Evolutionary conservation across 2,888 invertebrate genomes (phyloP).

Genomic region (Neoscelio sp.): DNA sequence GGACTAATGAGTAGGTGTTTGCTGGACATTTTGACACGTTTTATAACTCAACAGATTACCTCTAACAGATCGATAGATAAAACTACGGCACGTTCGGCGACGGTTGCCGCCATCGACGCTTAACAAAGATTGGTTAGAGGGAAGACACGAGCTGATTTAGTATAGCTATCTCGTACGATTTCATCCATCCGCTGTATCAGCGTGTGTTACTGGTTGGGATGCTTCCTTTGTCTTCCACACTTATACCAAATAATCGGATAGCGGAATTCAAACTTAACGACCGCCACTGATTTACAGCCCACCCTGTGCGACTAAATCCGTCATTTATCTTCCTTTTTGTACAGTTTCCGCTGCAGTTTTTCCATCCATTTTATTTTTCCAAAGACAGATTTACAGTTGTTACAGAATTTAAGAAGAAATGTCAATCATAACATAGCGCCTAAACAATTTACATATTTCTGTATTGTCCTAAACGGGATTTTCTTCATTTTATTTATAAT

Average conservation of each 20-base stretch:
- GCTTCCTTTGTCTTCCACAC: conserved; percentile 42
- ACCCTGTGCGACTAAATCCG: conserved; percentile 24
- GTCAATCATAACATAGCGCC: too few species aligned
- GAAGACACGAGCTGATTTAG: conserved; percentile 72
- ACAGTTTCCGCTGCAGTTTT: too few species aligned
- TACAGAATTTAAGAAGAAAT: too few species aligned
- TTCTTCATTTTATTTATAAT: too few species aligned
- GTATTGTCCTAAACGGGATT: too few species aligned
- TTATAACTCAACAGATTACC: conserved; percentile 82
- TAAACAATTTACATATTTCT: too few species aligned
- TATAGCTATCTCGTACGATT: conserved; percentile 72
- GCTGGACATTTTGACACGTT: conserved; percentile 82
- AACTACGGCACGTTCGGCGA: conserved; percentile 56
- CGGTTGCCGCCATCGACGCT: conserved; percentile 46
- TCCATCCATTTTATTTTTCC: too few species aligned
- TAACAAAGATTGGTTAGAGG: conserved; percentile 56
- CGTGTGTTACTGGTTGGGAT: not conserved
- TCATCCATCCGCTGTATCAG: conserved; percentile 67
- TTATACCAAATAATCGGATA: conserved; percentile 39
- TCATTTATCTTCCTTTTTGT: conserved; percentile 36
- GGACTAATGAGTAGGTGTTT: conserved; percentile 82
- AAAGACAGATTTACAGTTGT: too few species aligned
- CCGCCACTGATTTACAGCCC: conserved; percentile 76
- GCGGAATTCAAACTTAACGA: conserved; percentile 78
- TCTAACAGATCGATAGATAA: conserved; percentile 74